Evolutionary conservation across 2,113 vertebrate genomes (phyloP).

Genomic region (Apodemus sylvaticus): DNA sequence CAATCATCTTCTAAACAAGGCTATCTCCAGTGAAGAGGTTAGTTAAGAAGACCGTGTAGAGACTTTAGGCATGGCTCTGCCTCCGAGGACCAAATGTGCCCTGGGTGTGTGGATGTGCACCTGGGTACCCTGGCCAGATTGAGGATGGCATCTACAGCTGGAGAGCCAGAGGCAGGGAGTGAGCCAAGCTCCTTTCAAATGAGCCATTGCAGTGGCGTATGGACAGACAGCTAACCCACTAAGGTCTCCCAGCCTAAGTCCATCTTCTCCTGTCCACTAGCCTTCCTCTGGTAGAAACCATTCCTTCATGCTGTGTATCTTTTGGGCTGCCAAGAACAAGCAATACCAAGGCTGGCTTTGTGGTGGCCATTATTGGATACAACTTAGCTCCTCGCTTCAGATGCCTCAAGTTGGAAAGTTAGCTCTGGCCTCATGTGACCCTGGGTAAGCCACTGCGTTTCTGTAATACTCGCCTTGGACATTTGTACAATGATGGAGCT

Average conservation of each 20-base stretch:
- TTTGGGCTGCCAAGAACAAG: background rate
- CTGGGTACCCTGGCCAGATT: background rate
- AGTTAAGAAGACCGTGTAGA: background rate
- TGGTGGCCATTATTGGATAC: background rate
- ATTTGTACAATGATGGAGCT: background rate
- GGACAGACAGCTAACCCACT: background rate
- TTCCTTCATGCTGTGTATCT: accelerated
- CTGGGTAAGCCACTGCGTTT: background rate
- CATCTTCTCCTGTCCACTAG: background rate
- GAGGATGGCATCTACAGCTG: background rate
- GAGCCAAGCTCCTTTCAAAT: background rate
- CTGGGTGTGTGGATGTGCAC: background rate
- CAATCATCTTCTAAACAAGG: background rate
- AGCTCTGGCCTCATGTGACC: background rate
- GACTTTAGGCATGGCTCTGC: background rate
- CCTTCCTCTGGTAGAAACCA: background rate
- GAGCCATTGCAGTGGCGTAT: background rate
- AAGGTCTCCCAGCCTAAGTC: background rate
- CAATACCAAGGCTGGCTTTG: background rate
- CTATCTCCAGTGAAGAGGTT: background rate
- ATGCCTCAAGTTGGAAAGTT: background rate
- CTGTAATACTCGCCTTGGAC: background rate
- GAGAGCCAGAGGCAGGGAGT: background rate
- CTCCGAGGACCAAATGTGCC: background rate
- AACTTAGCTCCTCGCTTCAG: background rate